Evolutionary conservation across 2,888 invertebrate species (phyloP), one percentile per base, ranked within the genome.

Genomic region (Sericinus montela): DNA sequence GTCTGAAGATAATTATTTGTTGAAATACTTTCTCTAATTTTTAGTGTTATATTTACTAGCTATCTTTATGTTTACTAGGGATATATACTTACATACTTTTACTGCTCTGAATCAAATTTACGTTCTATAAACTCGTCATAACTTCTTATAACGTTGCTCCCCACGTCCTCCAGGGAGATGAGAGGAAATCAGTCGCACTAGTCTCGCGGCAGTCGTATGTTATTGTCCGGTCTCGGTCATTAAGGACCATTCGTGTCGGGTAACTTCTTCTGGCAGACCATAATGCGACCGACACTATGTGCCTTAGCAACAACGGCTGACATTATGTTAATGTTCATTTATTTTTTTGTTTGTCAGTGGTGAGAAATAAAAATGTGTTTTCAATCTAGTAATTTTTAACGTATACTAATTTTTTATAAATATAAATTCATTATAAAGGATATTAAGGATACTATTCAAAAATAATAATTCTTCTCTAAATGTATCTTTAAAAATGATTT

Each of bases 191-290:
- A 45, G 49, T 65, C 71, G 63, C 61, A 57, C 62, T 72, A 45
- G 57, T 60, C 65, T 65, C 67, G 54, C 53, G 64, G 53, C 61
- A 56, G 67, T 59, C 64, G 59, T 70, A 67, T 59, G 67, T 76
- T 75, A 75, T 72, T 72, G 75, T 73, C 72, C 66, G 63, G 60
- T 64, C 59, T n/a, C 58, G 67, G 72, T 83, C 84, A 82, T 85
- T 86, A 85, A 62, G 72, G 69, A 56, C 74, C 72, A 82, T 83
- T 84, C 75, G 77, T 59, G 72, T 70, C 52, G 48, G 54, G 57
- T 64, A 73, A 77, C 72, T 75, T 72, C 70, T 73, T 69, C 64
- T 65, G 65, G 55, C 59, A 54, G 60, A 58, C 62, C 59, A 54
- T 67, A 72, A 71, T 70, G 67, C 60, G 58, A 55, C 58, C 55